These are phyloP conservation scores for Bactericera cockerelli DNA, from an alignment of 1,140 invertebrate genomes.

Conservation along the genomic window DNA sequence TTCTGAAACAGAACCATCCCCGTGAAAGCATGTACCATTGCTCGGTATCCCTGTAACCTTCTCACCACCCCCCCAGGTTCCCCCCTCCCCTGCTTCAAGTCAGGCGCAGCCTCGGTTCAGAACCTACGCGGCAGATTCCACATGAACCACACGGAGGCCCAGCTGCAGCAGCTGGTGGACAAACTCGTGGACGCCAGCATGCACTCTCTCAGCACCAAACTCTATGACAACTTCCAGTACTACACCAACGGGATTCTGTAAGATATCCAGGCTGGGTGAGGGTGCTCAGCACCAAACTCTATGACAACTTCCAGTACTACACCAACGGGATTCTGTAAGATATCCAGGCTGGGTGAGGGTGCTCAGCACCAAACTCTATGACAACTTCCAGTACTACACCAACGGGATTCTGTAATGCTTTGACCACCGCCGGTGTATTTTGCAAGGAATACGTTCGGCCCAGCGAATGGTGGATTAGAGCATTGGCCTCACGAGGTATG, in stretches of 20 bases:
- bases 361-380: conserved; percentile 95
- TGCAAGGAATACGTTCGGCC: no score
- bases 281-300: conserved; percentile 93
- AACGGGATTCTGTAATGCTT: conserved; percentile 76
- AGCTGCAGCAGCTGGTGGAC: conserved; percentile 82
- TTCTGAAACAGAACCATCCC: no score
- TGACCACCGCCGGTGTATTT: no score
- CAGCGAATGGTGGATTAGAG: no score
- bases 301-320: conserved; percentile 98
- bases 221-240: conserved; percentile 99
- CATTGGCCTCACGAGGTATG: no score
- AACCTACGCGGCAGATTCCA: conserved; percentile 87
- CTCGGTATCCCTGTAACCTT: no score
- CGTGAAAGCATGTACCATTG: no score
- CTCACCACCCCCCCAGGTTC: no score
- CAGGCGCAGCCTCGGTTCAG: conserved; percentile 67
- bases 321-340: conserved; percentile 86
- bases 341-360: no score
- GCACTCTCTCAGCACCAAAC: conserved; percentile 89
- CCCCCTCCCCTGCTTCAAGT: conserved; percentile 90
- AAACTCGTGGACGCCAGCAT: conserved; percentile 85
- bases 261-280: no score
- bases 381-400: conserved; percentile 97
- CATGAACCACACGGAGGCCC: conserved; percentile 84
- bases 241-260: conserved; percentile 88